Conservation (phyloP, 2,113 vertebrate species). For the Osmerus eperlanus region DNA sequence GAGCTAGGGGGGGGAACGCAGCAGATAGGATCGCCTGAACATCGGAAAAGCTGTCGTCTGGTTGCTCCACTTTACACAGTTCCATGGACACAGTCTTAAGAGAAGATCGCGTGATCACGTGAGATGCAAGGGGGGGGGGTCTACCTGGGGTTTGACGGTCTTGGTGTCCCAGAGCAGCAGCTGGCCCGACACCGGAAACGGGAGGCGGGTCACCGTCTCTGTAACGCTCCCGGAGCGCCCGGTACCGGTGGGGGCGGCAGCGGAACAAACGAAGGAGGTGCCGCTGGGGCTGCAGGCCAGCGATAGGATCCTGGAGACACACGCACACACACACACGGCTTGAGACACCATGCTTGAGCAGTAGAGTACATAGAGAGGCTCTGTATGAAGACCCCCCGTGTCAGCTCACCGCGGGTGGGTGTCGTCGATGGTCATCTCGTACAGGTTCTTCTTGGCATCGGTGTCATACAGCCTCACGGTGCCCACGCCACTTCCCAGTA, state of each 20-base stretch:
- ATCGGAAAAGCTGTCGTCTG: no score
- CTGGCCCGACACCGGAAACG: constrained; percentile 75
- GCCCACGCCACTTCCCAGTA: constrained; percentile 90
- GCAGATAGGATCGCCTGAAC: no score
- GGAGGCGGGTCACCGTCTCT: constrained; percentile 47
- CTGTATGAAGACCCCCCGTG: not conserved
- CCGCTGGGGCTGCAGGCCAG: constrained; percentile 92
- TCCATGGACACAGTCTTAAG: no score
- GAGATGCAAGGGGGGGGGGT: not conserved
- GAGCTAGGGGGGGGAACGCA: constrained; percentile 56
- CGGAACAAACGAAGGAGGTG: constrained; percentile 92
- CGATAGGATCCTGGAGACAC: constrained; percentile 84
- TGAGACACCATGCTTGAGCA: not conserved
- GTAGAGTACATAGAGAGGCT: not conserved
- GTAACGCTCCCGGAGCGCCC: constrained; percentile 49
- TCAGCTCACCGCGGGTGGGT: constrained; percentile 83
- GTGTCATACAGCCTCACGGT: constrained; percentile 95
- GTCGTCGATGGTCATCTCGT: constrained; percentile 90
- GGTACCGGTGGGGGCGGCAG: constrained; percentile 75
- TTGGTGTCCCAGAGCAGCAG: constrained; percentile 97
- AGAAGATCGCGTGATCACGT: not conserved
- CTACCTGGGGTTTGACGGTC: constrained; percentile 95
- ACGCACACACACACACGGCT: not conserved
- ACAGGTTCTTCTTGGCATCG: constrained; percentile 95
- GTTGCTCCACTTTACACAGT: no score